Evolutionary conservation across 30 jellyfish, hydroid and myxozoan species (phyloP), one percentile per base, ranked within the genome.

Genomic region (Aurelia aurita complex sp. Pacific): DNA sequence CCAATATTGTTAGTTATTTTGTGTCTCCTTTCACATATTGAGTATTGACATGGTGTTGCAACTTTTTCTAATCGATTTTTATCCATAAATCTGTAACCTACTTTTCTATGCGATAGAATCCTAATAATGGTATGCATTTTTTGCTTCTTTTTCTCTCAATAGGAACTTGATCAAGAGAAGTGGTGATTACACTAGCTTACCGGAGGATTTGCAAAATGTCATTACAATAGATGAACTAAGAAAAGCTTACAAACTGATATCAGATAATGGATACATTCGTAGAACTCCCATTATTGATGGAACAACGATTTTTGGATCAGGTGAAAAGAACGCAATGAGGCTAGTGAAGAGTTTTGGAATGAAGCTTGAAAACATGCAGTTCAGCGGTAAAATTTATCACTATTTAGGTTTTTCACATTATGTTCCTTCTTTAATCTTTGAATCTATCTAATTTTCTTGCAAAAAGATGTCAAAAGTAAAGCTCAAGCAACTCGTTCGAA

Each of bases 351-450:
- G 85, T 53, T 81, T 88, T 60, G 77, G 73, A 15, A 32, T 88
- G 75, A 88, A 88, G 33, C 84, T 85, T 73, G 97, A 88, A 81
- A 88, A 67, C 40, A 80, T 80, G 92, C 97, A 88, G 70, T 60
- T 15, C n/a, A 71, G 78, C 59, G 97, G 97, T 79, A 62, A 73
- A 79, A 11, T n/a, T 29, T 36, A 29, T 10, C n/a, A 23, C 34
- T 0, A 6, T 10, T 0, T 15, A 66, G 2, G n/a, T 66, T 66
- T 6, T 0, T 64, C 7, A 66, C 7, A 2, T 23, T 66, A 0
- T 43, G 4, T 43, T 43, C 10, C n/a, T n/a, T n/a, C n/a, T 6
- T 46, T 46, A 9, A 46, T 2, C 57, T 14, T 46, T 46, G 14
- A 46, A 40, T 40, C 52, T 1, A 40, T 3, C 52, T 40, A 40